A percentile compares a stretch with the other conserved stretches of the same genome.
These are phyloP conservation scores for Hyposoter didymator DNA, from an alignment of 2,888 invertebrate species.

Conservation along the genomic window DNA sequence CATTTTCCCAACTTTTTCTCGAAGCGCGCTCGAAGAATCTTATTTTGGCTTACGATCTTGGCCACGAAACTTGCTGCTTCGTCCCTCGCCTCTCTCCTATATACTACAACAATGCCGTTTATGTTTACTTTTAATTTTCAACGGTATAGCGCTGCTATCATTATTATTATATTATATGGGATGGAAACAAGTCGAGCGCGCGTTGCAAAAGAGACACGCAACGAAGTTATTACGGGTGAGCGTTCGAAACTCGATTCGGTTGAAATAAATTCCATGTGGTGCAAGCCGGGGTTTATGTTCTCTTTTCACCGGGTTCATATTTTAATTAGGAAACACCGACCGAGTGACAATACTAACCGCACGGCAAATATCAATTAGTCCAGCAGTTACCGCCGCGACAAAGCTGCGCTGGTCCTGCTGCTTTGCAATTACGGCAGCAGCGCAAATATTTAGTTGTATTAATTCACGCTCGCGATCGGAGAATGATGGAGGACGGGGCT, in stretches of 20 bases:
- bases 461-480: neutral
- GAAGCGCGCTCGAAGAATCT: too few species aligned
- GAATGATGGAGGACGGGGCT: neutral
- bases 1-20: too few species aligned
- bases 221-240: neutral
- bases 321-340: constrained; percentile 4
- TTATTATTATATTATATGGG: too few species aligned
- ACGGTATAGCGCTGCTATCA: too few species aligned
- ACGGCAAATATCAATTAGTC: constrained; percentile 16
- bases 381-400: neutral
- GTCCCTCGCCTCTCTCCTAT: too few species aligned
- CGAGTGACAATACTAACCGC: neutral
- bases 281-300: neutral
- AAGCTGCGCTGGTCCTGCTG: neutral
- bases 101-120: too few species aligned
- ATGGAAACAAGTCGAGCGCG: too few species aligned
- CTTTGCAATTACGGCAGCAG: neutral
- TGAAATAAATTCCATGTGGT: neutral
- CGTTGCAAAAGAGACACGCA: neutral
- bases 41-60: too few species aligned
- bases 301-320: neutral
- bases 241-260: neutral
- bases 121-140: too few species aligned
- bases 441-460: neutral
- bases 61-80: too few species aligned